These are phyloP conservation scores for Formicarius rufipectus DNA, from an alignment of 2,113 vertebrate species.

Conservation along the genomic window DNA sequence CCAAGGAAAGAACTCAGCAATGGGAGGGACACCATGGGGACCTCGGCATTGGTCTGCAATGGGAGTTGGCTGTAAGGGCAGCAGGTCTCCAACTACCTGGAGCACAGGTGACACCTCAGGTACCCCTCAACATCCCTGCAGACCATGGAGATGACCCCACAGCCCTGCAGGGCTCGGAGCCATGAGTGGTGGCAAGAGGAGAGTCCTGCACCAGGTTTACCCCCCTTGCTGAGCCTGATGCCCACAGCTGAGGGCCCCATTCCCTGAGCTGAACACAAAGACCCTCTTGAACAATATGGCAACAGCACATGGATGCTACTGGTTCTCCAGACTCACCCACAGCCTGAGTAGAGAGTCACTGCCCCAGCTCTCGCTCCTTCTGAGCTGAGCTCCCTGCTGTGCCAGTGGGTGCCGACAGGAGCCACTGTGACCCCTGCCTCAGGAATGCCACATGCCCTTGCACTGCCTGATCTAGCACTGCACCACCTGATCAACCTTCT, in stretches of 20 bases:
- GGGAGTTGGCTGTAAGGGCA: background rate
- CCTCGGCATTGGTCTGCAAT: background rate
- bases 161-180: background rate
- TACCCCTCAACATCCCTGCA: background rate
- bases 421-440: no score
- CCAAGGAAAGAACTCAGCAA: background rate
- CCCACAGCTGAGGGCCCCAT: background rate
- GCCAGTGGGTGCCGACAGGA: background rate
- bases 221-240: background rate
- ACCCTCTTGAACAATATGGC: background rate
- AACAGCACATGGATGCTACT: background rate
- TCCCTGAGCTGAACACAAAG: background rate
- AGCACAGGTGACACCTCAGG: accelerated
- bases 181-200: background rate
- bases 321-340: background rate
- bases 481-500: background rate
- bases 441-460: background rate
- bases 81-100: background rate
- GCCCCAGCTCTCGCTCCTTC: no score
- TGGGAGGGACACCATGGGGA: background rate
- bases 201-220: background rate
- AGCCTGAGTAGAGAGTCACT: background rate
- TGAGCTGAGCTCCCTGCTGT: background rate
- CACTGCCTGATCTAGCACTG: background rate
- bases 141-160: accelerated